phyloP scores from a whole-genome alignment of 2,888 invertebrate genomes.

The Ecdyonurus torrentis region DNA sequence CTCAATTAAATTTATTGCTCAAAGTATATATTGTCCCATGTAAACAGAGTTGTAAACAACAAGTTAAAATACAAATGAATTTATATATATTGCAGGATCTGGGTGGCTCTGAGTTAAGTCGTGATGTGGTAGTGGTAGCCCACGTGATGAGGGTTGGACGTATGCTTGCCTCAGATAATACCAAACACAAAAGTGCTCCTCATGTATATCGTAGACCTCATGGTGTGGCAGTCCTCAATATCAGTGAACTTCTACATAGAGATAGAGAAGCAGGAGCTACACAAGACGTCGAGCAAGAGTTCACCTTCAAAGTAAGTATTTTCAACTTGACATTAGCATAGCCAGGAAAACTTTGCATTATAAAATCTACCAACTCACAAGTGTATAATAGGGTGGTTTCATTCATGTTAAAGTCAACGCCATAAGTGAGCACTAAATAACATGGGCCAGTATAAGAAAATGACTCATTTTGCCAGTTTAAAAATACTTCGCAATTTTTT shows the following conservation, averaged over 20 bases:
- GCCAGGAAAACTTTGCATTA: too few species aligned
- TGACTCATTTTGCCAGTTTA: too few species aligned
- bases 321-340: too few species aligned
- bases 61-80: neutral
- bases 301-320: constrained; percentile 52
- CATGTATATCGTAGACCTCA: constrained; percentile 44
- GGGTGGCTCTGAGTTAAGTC: constrained; percentile 66
- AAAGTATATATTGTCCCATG: neutral
- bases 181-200: constrained; percentile 26
- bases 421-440: too few species aligned
- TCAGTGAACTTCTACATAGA: constrained; percentile 34
- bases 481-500: too few species aligned
- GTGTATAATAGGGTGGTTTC: too few species aligned
- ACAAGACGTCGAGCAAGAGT: constrained; percentile 34
- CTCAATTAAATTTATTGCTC: neutral
- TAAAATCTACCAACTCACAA: too few species aligned
- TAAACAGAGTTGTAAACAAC: too few species aligned
- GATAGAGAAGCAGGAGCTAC: constrained; percentile 9
- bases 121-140: constrained; percentile 75
- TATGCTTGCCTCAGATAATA: constrained; percentile 51
- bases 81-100: constrained; percentile 40
- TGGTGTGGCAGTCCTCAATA: constrained; percentile 67
- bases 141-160: constrained; percentile 81
- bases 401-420: too few species aligned
- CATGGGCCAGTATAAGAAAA: too few species aligned